Base-by-base conservation (phyloP, 1,140 invertebrate genomes). In the Drosophila ironensis region DNA sequence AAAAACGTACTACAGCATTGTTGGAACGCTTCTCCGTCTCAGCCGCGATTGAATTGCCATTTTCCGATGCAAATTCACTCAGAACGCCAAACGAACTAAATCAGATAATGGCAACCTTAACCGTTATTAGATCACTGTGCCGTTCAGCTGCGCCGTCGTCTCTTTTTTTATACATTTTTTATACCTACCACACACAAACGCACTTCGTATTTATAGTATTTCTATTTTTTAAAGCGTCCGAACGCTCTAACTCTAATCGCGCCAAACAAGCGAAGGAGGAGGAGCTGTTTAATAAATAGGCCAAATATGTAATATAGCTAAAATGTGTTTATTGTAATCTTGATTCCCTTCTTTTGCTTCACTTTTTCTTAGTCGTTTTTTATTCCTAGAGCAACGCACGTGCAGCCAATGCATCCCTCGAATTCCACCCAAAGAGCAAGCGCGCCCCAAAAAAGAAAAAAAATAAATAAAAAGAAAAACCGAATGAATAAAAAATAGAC, bases 271-370 rank as follows among this genome's bases (percentile, higher is more conserved):
- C 5, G 45, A 64, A 28, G 64, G 41, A 12, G 33, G 22, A 53
- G 42, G 47, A 44, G 48, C 52, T 72, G 50, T 52, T 84, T 84
- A 86, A 86, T 86, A 86, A 86, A 86, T 86, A 86, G 80, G 80
- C 74, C 80, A 86, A 86, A 86, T 86, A 86, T 86, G 80, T 84
- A 84, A 84, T 84, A 84, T 84, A 72, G 78, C 78, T 86, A 86
- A 86, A 84, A 84, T 84, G 78, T 84, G 74, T 78, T 84, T 84
- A 84, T 86, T 84, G 78, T 84, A 84, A 84, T 84, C 11, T 33
- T 33, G n/a, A n/a, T n/a, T n/a, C n/a, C n/a, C n/a, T n/a, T n/a
- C n/a, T n/a, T n/a, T n/a, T n/a, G n/a, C n/a, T n/a, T n/a, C n/a
- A n/a, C n/a, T n/a, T n/a, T n/a, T n/a, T n/a, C n/a, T n/a, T n/a